Percentiles rank a stretch among this genome's conserved stretches.
Evolutionary conservation across 2,797 vertebrate genomes (phyloP).

Genomic region (Erethizon dorsatum): DNA sequence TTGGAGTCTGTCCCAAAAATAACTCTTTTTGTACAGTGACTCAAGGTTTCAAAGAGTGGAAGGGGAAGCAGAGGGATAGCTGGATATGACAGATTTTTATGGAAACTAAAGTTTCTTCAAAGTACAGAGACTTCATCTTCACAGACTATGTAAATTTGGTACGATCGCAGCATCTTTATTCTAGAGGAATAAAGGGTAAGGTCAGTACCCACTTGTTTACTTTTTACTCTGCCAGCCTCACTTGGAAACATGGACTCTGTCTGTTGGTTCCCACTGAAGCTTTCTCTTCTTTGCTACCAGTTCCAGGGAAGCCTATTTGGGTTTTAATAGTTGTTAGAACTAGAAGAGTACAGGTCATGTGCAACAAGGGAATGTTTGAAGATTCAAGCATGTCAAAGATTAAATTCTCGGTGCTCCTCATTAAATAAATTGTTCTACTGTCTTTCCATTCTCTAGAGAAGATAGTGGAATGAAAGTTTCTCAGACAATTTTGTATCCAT

Average conservation of each 20-base stretch:
- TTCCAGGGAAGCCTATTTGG: neutral
- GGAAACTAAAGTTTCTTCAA: neutral
- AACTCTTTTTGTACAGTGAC: neutral
- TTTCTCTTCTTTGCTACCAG: neutral
- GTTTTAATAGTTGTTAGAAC: neutral
- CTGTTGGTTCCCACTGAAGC: neutral
- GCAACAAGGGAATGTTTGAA: neutral
- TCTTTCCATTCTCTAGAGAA: neutral
- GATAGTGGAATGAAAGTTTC: neutral
- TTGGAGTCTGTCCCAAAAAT: neutral
- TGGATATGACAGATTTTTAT: neutral
- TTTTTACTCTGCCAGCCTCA: neutral
- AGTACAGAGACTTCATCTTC: neutral
- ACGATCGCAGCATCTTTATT: neutral
- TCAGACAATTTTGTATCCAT: neutral
- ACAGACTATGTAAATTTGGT: neutral
- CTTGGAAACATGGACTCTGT: neutral
- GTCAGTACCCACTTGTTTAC: neutral
- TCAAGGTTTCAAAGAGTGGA: neutral
- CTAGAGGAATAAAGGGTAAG: neutral
- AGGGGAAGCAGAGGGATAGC: neutral
- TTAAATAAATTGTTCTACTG: neutral
- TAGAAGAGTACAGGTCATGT: neutral
- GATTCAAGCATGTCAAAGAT: neutral
- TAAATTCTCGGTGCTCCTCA: conserved; percentile 1